Conservation (phyloP, 2,113 vertebrate species). For the Lamprotornis superbus region DNA sequence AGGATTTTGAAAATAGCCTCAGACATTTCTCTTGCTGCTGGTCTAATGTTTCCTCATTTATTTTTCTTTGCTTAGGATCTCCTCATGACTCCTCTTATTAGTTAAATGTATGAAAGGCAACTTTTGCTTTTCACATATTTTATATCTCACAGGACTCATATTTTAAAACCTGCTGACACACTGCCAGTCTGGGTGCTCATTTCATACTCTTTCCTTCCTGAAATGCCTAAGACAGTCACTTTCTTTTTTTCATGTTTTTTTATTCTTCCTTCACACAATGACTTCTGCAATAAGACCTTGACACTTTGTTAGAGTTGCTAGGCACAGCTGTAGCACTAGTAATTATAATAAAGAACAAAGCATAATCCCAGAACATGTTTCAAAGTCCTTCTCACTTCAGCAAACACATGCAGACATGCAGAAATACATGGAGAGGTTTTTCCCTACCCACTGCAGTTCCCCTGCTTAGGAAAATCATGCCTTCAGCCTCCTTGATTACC, state of each 20-base stretch:
- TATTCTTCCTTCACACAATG: neutral
- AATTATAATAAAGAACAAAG: neutral
- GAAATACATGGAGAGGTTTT: neutral
- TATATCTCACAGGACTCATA: neutral
- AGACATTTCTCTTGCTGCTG: neutral
- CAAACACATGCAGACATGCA: neutral
- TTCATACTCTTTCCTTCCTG: neutral
- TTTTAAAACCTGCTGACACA: constrained; percentile 6
- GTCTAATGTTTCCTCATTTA: neutral
- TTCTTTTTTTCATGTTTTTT: neutral
- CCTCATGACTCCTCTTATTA: neutral
- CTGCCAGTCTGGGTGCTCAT: neutral
- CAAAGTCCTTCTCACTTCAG: neutral
- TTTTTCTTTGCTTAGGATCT: neutral
- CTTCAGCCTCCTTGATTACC: neutral
- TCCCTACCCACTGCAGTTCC: neutral
- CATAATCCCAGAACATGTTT: neutral
- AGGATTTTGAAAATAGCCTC: neutral
- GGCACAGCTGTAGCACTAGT: neutral
- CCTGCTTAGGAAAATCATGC: neutral
- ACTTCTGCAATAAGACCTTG: neutral
- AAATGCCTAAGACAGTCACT: neutral
- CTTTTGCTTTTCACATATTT: neutral
- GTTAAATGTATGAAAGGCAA: neutral
- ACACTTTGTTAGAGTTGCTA: constrained; percentile 4